Conservation (phyloP, 2,797 vertebrate species). For the Enteromius thamalakanensis region DNA sequence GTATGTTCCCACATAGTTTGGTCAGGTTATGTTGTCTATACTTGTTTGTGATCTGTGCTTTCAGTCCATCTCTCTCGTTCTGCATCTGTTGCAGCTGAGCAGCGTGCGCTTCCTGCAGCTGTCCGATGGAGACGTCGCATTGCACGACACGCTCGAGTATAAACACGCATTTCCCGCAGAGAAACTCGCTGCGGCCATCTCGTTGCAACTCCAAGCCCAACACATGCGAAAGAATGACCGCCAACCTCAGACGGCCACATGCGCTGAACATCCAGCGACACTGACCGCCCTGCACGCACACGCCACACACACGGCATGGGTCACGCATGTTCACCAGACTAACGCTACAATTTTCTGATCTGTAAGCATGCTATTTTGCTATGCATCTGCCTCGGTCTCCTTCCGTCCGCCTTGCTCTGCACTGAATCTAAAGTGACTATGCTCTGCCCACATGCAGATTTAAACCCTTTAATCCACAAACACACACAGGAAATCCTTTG, state of each 20-base stretch:
- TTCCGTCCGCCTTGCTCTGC: constrained; percentile 12
- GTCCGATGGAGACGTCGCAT: constrained; percentile 71
- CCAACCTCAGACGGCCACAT: constrained; percentile 71
- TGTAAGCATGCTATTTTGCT: background rate
- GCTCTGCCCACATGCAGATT: constrained; percentile 43
- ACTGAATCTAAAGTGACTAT: constrained; percentile 6
- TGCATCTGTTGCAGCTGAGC: constrained; percentile 70
- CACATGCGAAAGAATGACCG: constrained; percentile 76
- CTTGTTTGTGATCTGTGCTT: constrained; percentile 72
- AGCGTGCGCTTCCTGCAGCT: constrained; percentile 70
- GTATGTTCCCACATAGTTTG: background rate
- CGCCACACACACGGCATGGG: constrained; percentile 75
- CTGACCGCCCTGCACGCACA: constrained; percentile 72
- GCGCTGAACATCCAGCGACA: constrained; percentile 81
- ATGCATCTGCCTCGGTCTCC: background rate
- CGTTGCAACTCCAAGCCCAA: constrained; percentile 73
- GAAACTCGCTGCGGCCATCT: constrained; percentile 76
- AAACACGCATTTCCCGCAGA: constrained; percentile 80
- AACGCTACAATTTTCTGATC: background rate
- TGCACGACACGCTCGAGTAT: constrained; percentile 77
- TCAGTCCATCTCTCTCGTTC: constrained; percentile 73
- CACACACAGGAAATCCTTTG: constrained; percentile 54
- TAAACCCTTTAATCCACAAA: constrained; percentile 79
- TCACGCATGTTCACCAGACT: constrained; percentile 70
- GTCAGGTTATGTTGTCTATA: constrained; percentile 75